Conservation (phyloP, 2,888 invertebrate genomes). For the Ypsolopha scabrella region DNA sequence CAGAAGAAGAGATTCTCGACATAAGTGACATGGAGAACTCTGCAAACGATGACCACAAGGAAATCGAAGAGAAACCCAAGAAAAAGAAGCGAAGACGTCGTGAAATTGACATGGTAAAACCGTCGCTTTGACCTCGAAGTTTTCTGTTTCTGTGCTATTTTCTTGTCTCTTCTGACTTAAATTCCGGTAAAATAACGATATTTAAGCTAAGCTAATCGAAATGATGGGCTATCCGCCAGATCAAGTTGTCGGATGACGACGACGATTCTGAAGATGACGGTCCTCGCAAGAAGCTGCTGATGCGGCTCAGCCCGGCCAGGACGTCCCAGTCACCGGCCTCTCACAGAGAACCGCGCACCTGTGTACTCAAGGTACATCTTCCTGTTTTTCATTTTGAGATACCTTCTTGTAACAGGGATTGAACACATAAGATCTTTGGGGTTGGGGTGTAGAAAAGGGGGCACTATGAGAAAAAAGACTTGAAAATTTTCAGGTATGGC, state of each 20-base stretch:
- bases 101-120: conserved; percentile 48
- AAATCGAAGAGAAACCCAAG: conserved; percentile 45
- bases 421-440: no score
- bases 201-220: not conserved
- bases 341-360: conserved; percentile 81
- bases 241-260: conserved; percentile 57
- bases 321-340: conserved; percentile 65
- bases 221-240: conserved; percentile 20
- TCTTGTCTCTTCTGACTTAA: not conserved
- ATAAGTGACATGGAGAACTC: conserved; percentile 58
- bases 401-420: no score
- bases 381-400: no score
- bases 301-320: conserved; percentile 37
- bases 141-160: not conserved
- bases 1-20: conserved; percentile 53
- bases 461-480: no score
- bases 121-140: not conserved
- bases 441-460: no score
- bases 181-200: not conserved
- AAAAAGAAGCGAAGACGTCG: conserved; percentile 53
- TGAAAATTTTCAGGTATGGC: no score
- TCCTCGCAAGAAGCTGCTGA: conserved; percentile 37
- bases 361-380: conserved; percentile 75
- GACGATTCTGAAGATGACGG: conserved; percentile 61
- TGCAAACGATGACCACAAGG: conserved; percentile 47